Conservation (phyloP, 2,797 vertebrate species). For the Falco naumanni region DNA sequence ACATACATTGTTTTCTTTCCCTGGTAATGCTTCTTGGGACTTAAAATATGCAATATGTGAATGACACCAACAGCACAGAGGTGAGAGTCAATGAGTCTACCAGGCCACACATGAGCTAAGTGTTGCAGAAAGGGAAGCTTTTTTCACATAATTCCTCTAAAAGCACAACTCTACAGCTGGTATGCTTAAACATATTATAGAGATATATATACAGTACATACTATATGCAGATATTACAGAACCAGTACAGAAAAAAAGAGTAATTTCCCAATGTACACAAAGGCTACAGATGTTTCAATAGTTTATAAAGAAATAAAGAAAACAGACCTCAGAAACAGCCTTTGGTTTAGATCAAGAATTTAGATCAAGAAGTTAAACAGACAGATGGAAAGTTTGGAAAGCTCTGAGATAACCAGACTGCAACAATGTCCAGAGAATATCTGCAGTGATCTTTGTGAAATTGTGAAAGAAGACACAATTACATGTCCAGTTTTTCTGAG, state of each 20-base stretch:
- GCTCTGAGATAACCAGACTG: neutral
- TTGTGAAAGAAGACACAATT: neutral
- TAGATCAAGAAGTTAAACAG: neutral
- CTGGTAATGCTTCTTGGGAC: neutral
- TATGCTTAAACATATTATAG: neutral
- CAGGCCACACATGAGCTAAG: accelerated
- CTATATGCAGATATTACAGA: neutral
- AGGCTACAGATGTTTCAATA: neutral
- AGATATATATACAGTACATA: no score
- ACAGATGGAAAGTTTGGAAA: neutral
- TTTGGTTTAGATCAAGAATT: neutral
- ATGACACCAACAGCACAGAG: neutral
- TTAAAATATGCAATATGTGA: neutral
- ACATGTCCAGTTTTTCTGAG: neutral
- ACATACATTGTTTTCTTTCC: neutral
- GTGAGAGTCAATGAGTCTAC: neutral
- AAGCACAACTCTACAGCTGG: neutral
- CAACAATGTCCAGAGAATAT: neutral
- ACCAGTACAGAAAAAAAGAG: neutral
- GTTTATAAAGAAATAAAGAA: neutral
- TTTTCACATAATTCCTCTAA: neutral
- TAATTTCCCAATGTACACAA: neutral
- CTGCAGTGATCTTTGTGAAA: neutral
- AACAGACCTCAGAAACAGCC: neutral
- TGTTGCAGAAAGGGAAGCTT: accelerated